Percentiles rank a stretch among this genome's conserved stretches.
phyloP scores from a whole-genome alignment of 2,888 invertebrate species.

The Cartodere bifasciata region DNA sequence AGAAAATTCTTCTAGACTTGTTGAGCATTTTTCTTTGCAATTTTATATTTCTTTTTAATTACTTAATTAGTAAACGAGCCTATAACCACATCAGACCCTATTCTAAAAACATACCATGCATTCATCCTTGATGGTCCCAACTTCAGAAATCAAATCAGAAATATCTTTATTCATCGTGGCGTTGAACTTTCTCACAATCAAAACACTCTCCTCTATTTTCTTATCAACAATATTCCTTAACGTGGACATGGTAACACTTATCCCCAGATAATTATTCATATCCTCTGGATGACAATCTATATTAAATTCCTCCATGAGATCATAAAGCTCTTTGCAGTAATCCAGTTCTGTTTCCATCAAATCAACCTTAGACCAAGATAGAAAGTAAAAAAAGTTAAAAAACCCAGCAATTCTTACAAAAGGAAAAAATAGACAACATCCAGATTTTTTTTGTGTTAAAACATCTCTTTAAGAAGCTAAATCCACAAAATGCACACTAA shows the following conservation, averaged over 20 bases:
- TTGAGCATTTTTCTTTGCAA: too few relatives aligned
- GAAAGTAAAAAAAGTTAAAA: too few relatives aligned
- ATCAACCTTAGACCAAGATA: too few relatives aligned
- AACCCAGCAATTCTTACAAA: too few relatives aligned
- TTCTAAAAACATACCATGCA: constrained; percentile 41
- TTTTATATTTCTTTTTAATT: too few relatives aligned
- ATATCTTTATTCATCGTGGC: constrained; percentile 69
- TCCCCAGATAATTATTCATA: constrained; percentile 47
- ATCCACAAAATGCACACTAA: too few relatives aligned
- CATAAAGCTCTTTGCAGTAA: constrained; percentile 71
- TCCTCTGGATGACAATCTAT: constrained; percentile 64
- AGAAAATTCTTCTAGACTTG: too few relatives aligned
- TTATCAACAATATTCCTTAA: constrained; percentile 59
- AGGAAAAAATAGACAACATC: too few relatives aligned
- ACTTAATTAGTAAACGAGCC: too few relatives aligned
- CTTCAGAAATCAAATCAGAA: constrained; percentile 54
- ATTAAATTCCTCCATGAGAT: constrained; percentile 68
- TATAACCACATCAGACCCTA: too few relatives aligned
- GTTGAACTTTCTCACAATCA: constrained; percentile 57
- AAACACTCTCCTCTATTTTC: constrained; percentile 52
- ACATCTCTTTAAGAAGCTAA: too few relatives aligned
- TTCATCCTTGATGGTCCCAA: constrained; percentile 60
- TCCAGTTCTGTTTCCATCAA: constrained; percentile 60
- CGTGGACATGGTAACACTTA: constrained; percentile 47
- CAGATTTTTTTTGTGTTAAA: too few relatives aligned